Base-by-base conservation (phyloP, 2,797 vertebrate species). In the Crypturellus tataupa region DNA sequence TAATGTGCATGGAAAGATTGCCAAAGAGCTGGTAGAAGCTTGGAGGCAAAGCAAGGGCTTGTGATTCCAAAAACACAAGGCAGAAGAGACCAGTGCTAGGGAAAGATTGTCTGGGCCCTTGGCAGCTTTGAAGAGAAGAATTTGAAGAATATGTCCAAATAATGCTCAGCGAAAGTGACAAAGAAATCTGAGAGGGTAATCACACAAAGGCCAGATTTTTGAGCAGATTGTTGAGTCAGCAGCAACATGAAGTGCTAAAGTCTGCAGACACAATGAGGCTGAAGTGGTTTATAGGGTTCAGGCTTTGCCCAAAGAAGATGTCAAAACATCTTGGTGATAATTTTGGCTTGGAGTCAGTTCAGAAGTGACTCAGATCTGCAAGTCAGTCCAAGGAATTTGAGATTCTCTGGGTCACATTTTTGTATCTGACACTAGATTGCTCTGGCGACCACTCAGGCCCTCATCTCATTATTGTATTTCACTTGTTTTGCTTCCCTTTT, bases 341-440 rank as follows among this genome's bases (percentile, higher is more conserved):
- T 88, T 93, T 86, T 79, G 31, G 62, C 46, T 29, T 91, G 51
- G 63, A 88, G n/a, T 83, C 40, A 60, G 68, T 88, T 46, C 65
- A 85, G 55, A 87, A 91, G 70, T 51, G 42, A 59, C 9, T 89
- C 20, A 8, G 23, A 75, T 84, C 37, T 27, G 31, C 53, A 35
- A 83, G 49, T 64, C 33, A 31, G 31, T 60, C 51, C 33, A 10
- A 49, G 29, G 46, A 90, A 70, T 53, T 14, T 70, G 33, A 35
- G 56, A 46, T 51, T 90, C 71, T 84, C 77, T 84, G 78, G 21
- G 78, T 84, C 80, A 49, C 37, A 55, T 19, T 64, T 81, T 63
- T 80, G 2, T 80, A 89, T 81, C 51, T 81, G 67, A 47, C 20
- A 5, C 51, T 23, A 35, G 60, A 9, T 19, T 51, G 0, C 62